Evolutionary conservation across 2,888 invertebrate species (phyloP).

Genomic region (Pseudoips prasinana): DNA sequence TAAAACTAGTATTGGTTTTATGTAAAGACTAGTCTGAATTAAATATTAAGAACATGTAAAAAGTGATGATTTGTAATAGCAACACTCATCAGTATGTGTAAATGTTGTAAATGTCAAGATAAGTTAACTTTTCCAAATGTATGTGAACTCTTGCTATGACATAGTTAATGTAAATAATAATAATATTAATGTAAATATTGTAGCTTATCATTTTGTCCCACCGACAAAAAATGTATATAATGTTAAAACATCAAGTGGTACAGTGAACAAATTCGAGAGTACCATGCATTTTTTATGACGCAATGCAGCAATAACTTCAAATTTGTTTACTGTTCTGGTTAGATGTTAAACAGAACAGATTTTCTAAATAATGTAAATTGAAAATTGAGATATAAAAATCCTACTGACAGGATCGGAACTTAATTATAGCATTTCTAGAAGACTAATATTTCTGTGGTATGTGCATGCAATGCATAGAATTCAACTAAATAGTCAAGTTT

Average conservation of each 20-base stretch:
- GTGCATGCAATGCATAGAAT: constrained; percentile 31
- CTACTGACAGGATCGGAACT: constrained; percentile 18
- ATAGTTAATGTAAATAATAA: constrained; percentile 33
- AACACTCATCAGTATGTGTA: constrained; percentile 1
- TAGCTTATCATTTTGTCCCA: constrained; percentile 69
- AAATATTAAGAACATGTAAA: constrained; percentile 47
- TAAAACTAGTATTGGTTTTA: constrained; percentile 10
- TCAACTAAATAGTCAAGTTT: constrained; percentile 29
- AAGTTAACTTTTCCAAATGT: constrained; percentile 24
- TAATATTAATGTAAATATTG: constrained; percentile 45
- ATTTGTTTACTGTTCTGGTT: constrained; percentile 31
- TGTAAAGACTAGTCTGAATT: constrained; percentile 13
- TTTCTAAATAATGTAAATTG: constrained; percentile 31
- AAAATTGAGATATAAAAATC: constrained; percentile 12
- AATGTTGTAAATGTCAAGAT: constrained; percentile 1
- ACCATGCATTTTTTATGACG: constrained; percentile 13
- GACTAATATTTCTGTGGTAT: constrained; percentile 13
- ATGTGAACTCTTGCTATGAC: constrained; percentile 15
- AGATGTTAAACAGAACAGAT: constrained; percentile 21
- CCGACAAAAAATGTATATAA: constrained; percentile 50
- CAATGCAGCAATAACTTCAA: constrained; percentile 14
- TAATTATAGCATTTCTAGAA: constrained; percentile 21
- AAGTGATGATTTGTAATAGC: constrained; percentile 19
- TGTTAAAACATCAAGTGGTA: constrained; percentile 36
- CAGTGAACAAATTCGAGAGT: constrained; percentile 33